Conservation (phyloP, 2,888 invertebrate genomes). For the Clepsis dumicolana region DNA sequence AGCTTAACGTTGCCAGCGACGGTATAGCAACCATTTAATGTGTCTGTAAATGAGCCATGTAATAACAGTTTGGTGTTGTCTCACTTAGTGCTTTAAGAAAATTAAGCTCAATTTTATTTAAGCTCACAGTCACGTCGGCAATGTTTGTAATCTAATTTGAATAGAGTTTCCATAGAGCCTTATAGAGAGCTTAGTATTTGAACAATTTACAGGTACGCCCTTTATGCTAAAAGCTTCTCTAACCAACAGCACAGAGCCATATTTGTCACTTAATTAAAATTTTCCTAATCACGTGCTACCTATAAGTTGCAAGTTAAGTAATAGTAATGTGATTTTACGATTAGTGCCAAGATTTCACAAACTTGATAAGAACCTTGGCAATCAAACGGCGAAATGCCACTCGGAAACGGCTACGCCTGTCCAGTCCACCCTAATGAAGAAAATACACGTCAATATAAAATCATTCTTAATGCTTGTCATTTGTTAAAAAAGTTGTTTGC, state of each 20-base stretch:
- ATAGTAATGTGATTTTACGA: neutral
- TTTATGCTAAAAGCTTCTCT: too few relatives aligned
- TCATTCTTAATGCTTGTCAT: too few relatives aligned
- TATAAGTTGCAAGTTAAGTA: neutral
- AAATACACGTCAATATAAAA: neutral
- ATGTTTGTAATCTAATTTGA: neutral
- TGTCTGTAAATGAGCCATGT: conserved; percentile 2
- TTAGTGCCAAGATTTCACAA: neutral
- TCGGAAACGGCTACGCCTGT: neutral
- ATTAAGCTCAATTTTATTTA: neutral
- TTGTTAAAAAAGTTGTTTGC: too few relatives aligned
- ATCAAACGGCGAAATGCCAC: neutral
- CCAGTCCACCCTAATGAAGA: neutral
- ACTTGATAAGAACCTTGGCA: neutral
- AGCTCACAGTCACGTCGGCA: neutral
- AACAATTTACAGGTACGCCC: neutral
- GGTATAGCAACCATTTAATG: neutral
- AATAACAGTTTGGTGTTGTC: neutral
- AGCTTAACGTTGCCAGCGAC: neutral
- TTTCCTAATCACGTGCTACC: too few relatives aligned
- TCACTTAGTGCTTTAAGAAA: neutral
- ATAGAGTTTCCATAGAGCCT: neutral
- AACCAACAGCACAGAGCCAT: too few relatives aligned
- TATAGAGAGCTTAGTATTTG: neutral
- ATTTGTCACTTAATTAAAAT: too few relatives aligned